These are phyloP conservation scores for mouse (Mus musculus) DNA, from an alignment of 2,113 vertebrate genomes.

Conservation along the genomic window DNA sequence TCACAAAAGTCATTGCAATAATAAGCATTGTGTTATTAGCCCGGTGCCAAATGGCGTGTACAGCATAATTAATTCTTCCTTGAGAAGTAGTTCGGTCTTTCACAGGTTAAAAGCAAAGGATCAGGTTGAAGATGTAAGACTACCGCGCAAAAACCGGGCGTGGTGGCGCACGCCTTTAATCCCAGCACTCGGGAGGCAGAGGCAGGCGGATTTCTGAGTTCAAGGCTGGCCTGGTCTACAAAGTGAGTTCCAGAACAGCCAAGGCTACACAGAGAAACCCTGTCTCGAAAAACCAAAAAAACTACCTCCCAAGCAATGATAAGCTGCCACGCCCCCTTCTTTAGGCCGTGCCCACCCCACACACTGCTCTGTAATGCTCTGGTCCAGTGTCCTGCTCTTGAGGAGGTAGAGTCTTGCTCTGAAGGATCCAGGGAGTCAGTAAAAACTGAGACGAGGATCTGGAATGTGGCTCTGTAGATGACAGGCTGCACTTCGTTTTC, in stretches of 20 bases:
- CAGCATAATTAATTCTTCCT: neutral
- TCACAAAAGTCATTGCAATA: neutral
- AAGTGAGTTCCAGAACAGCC: too few relatives aligned
- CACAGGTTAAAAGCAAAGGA: neutral
- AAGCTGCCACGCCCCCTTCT: fast-evolving
- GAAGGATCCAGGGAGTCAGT: neutral
- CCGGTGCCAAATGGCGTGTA: neutral
- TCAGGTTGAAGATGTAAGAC: neutral
- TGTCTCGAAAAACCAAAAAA: too few relatives aligned
- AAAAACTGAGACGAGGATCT: neutral
- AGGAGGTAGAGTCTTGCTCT: neutral
- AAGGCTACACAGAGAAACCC: too few relatives aligned
- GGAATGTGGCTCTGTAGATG: neutral
- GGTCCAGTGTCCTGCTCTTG: neutral
- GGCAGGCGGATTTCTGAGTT: too few relatives aligned
- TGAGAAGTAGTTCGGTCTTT: neutral
- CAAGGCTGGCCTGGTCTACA: too few relatives aligned
- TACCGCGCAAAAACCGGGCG: neutral
- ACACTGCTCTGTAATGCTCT: too few relatives aligned
- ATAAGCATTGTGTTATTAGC: neutral
- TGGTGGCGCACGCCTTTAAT: too few relatives aligned
- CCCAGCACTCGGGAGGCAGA: too few relatives aligned
- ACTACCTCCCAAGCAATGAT: neutral
- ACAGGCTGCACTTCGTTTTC: neutral
- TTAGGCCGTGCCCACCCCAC: fast-evolving